Conservation (phyloP, 2,888 invertebrate species). For the Coenonympha arcania region DNA sequence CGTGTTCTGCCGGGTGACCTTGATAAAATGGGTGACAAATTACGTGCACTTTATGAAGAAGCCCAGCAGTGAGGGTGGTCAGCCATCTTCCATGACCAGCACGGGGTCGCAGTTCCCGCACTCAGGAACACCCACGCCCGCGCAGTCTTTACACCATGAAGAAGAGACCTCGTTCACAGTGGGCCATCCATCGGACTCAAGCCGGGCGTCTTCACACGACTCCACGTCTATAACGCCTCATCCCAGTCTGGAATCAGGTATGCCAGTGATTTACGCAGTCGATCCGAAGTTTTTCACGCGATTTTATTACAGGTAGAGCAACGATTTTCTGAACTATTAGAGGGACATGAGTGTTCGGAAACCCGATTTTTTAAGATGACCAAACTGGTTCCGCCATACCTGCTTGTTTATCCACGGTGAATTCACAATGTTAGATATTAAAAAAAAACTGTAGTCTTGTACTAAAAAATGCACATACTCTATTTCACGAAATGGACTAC, state of each 20-base stretch:
- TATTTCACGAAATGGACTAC: too few relatives aligned
- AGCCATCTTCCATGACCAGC: constrained; percentile 66
- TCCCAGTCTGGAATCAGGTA: constrained; percentile 77
- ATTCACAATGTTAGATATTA: too few relatives aligned
- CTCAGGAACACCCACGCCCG: constrained; percentile 58
- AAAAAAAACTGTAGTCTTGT: too few relatives aligned
- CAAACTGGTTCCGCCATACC: too few relatives aligned
- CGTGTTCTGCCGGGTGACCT: constrained; percentile 83
- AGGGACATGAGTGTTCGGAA: too few relatives aligned
- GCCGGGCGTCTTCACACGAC: constrained; percentile 69
- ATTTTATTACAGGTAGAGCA: too few relatives aligned
- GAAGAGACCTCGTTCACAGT: constrained; percentile 68
- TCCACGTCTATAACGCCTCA: constrained; percentile 71
- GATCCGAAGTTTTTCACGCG: too few relatives aligned
- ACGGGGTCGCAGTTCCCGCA: constrained; percentile 59
- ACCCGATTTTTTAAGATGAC: too few relatives aligned
- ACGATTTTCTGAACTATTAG: too few relatives aligned
- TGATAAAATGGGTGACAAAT: constrained; percentile 92
- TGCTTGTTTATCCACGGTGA: too few relatives aligned
- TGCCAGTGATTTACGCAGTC: background rate
- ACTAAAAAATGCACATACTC: too few relatives aligned
- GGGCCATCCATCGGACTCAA: constrained; percentile 66
- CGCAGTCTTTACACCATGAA: constrained; percentile 58
- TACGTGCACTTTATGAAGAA: constrained; percentile 85
- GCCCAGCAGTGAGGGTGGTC: constrained; percentile 66